Base-by-base conservation (phyloP, 2,888 invertebrate genomes). In the Agonopterix arenella region DNA sequence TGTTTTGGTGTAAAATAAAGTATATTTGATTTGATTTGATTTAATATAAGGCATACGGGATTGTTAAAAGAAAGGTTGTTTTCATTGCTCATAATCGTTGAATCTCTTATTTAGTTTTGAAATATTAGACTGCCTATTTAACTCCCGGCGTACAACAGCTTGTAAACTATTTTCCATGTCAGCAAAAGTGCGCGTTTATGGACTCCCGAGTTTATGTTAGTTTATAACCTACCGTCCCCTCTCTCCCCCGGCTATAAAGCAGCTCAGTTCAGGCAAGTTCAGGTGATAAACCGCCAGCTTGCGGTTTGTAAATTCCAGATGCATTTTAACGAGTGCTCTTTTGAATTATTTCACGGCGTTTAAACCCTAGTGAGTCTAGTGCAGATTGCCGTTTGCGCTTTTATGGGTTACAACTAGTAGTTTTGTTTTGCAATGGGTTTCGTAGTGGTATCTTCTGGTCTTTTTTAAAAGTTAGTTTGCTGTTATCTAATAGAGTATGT, bases 161-260 rank as follows among this genome's bases (percentile, higher is more conserved):
- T 80, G 78, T 84, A 84, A 84, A 85, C 85, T 84, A 84, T 84
- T 85, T 84, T 81, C 83, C 80, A 77, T 83, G 84, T 85, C 85
- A 84, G 84, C 85, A 71, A 82, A 84, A 84, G 78, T 77, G 73
- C 74, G 70, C 75, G 72, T 79, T 83, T 81, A 82, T 77, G 73
- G 73, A 73, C 66, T 50, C 66, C 53, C 57, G 64, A 67, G 70
- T 81, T 78, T 80, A 80, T 70, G 68, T 54, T 51, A 48, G 52
- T 55, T 52, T 45, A 55, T 60, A 57, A 58, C 53, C 59, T 61
- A 61, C 46, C 51, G 59, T 58, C 57, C 61, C 62, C 64, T 62
- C 59, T 60, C 41, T 65, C 65, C 55, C 40, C 40, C 40, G 11
- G 43, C 43, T 43, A 72, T 80, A 77, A 78, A 78, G 59, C 68